Conservation (phyloP, 2,888 invertebrate genomes). For the Congeria kusceri region DNA sequence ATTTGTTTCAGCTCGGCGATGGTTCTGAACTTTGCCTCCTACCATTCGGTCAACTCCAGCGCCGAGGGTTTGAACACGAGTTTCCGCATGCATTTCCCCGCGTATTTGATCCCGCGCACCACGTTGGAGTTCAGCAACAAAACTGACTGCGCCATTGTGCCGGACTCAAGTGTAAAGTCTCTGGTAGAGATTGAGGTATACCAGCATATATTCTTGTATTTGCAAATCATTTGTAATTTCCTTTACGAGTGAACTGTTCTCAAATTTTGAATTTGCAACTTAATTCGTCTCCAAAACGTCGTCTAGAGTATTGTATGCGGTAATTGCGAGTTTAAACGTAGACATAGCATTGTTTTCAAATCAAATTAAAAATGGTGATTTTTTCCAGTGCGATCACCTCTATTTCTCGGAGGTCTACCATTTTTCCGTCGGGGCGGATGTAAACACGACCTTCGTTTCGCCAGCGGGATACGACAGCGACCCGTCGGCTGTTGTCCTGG, state of each 20-base stretch:
- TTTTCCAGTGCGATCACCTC: slow-evolving; percentile 67
- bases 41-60: slow-evolving; percentile 44
- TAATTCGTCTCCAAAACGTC: too few species aligned
- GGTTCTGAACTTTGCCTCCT: slow-evolving; percentile 6
- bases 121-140: slow-evolving; percentile 13
- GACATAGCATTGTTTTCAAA: too few species aligned
- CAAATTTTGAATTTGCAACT: too few species aligned
- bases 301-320: too few species aligned
- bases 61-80: slow-evolving; percentile 66
- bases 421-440: slow-evolving; percentile 56
- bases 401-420: slow-evolving; percentile 72
- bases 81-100: slow-evolving; percentile 58
- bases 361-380: too few species aligned
- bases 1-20: too few species aligned
- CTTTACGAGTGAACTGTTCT: too few species aligned
- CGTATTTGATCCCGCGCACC: slow-evolving; percentile 41
- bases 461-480: slow-evolving; percentile 59
- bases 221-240: too few species aligned
- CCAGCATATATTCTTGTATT: too few species aligned
- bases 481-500: slow-evolving; percentile 52
- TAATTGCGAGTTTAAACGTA: too few species aligned
- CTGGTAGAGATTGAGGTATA: slow-evolving; percentile 12
- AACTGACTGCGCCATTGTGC: slow-evolving; percentile 15
- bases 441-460: slow-evolving; percentile 55
- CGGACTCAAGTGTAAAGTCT: slow-evolving; percentile 7